Evolutionary conservation across 1,140 invertebrate genomes (phyloP).

Genomic region (Pseudomyrmex pallidus): DNA sequence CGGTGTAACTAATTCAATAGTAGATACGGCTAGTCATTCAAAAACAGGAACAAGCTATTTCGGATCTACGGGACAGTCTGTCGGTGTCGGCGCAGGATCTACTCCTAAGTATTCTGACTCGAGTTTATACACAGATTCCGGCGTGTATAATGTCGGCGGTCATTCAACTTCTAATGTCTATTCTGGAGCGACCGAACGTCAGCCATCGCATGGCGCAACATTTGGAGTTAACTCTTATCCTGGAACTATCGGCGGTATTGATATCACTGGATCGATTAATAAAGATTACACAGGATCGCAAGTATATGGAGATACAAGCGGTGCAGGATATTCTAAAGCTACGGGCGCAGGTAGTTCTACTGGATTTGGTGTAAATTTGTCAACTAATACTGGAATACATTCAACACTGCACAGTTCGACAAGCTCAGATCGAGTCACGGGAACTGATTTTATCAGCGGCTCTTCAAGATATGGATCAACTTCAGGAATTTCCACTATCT

Average conservation of each 20-base stretch:
- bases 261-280: constrained; percentile 1
- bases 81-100: background rate
- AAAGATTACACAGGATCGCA: constrained; percentile 27
- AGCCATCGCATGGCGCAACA: background rate
- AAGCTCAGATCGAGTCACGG: background rate
- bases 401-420: constrained; percentile 8
- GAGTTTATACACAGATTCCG: constrained; percentile 16
- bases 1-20: constrained; percentile 1
- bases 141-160: constrained; percentile 7
- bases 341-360: background rate
- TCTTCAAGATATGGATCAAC: background rate
- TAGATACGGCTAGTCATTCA: constrained; percentile 16
- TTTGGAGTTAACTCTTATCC: constrained; percentile 10
- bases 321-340: constrained; percentile 32
- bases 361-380: background rate
- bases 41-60: constrained; percentile 4
- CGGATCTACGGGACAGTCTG: background rate
- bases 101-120: constrained; percentile 7
- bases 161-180: constrained; percentile 11
- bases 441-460: background rate
- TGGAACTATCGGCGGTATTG: background rate
- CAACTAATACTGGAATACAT: background rate
- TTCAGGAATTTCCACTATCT: constrained; percentile 8
- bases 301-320: constrained; percentile 13
- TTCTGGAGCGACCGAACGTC: constrained; percentile 19